Evolutionary conservation across 2,888 invertebrate species (phyloP).

Genomic region (Agriopis aurantiaria): DNA sequence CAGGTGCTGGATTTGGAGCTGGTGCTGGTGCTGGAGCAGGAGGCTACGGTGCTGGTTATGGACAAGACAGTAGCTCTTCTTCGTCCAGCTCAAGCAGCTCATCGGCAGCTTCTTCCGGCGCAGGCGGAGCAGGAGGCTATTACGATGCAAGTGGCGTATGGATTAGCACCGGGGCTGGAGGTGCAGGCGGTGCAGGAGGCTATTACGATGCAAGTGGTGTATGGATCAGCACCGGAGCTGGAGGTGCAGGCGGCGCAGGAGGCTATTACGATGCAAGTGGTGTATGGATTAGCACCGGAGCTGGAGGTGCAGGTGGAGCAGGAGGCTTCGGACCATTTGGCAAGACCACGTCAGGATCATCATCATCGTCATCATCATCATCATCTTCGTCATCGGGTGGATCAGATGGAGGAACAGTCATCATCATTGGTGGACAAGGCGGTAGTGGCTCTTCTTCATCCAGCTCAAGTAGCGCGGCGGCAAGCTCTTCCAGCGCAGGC

Average conservation of each 20-base stretch:
- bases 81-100: conserved; percentile 6
- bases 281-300: conserved; percentile 1
- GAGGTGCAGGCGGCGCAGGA: not conserved
- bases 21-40: conserved; percentile 1
- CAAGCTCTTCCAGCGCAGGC: not conserved
- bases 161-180: too few relatives aligned
- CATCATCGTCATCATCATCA: too few relatives aligned
- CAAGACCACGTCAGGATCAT: too few relatives aligned
- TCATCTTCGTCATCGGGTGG: too few relatives aligned
- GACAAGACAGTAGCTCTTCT: not conserved
- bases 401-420: not conserved
- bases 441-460: conserved; percentile 3
- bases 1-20: not conserved
- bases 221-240: too few relatives aligned
- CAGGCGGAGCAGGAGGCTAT: too few relatives aligned
- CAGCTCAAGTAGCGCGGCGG: conserved; percentile 9
- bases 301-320: conserved; percentile 1
- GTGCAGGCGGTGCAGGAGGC: too few relatives aligned
- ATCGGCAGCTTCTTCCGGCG: conserved; percentile 6
- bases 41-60: not conserved
- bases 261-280: not conserved
- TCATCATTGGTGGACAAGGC: conserved; percentile 4
- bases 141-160: too few relatives aligned
- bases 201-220: too few relatives aligned
- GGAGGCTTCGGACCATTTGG: not conserved